phyloP scores from a whole-genome alignment of 2,113 vertebrate species.

The Miniopterus natalensis region DNA sequence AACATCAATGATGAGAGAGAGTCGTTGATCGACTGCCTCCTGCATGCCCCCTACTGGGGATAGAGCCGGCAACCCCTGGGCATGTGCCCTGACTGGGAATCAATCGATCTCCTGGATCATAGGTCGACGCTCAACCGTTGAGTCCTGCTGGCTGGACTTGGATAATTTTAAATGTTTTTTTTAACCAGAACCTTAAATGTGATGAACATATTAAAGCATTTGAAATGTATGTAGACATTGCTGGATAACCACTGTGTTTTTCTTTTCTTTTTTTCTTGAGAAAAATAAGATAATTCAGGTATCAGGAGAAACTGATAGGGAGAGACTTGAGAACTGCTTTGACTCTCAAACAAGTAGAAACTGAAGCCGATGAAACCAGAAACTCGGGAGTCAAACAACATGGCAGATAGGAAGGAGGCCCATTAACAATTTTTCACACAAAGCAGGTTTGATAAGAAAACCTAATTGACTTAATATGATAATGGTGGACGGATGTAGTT shows the following conservation, averaged over 20 bases:
- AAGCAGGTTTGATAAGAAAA: slow-evolving; percentile 77
- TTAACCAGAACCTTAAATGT: not conserved
- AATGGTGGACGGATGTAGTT: slow-evolving; percentile 72
- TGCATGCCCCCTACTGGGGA: too few relatives aligned
- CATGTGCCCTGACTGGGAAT: too few relatives aligned
- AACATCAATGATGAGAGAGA: too few relatives aligned
- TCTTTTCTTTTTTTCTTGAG: slow-evolving; percentile 44
- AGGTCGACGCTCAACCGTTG: too few relatives aligned
- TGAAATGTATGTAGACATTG: not conserved
- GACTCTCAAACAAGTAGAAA: slow-evolving; percentile 77
- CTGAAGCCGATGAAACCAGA: slow-evolving; percentile 74
- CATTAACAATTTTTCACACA: slow-evolving; percentile 77
- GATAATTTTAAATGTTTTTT: not conserved
- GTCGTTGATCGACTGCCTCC: too few relatives aligned
- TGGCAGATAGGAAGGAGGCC: slow-evolving; percentile 76
- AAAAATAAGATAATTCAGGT: slow-evolving; percentile 69
- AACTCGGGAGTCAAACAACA: slow-evolving; percentile 72
- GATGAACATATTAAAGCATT: not conserved
- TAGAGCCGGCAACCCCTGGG: too few relatives aligned
- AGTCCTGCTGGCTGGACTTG: not conserved
- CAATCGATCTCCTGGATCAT: too few relatives aligned
- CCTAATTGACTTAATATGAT: slow-evolving; percentile 77
- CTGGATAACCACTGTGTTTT: slow-evolving; percentile 9
- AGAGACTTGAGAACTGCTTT: slow-evolving; percentile 79
- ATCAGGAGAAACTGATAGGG: slow-evolving; percentile 38